Evolutionary conservation across 2,113 vertebrate species (phyloP).

Genomic region (Sturnus vulgaris): DNA sequence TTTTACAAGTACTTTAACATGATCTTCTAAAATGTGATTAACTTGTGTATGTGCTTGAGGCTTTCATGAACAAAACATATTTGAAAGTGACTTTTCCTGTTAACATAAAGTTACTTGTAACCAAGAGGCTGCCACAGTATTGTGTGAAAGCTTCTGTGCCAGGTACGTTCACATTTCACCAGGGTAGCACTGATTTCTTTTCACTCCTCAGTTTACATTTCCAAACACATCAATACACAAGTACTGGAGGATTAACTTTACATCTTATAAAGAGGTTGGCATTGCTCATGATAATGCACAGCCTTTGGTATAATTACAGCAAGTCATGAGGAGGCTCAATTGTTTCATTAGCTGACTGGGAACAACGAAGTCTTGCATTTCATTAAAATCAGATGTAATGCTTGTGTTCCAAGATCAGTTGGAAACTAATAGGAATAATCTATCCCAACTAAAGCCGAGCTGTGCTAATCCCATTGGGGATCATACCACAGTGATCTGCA

Average conservation of each 20-base stretch:
- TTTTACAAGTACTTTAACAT: constrained; percentile 53
- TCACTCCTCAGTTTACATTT: constrained; percentile 16
- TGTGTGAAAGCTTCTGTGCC: neutral
- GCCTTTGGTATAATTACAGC: constrained; percentile 65
- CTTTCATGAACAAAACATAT: constrained; percentile 48
- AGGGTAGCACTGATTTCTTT: neutral
- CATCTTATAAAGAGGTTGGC: constrained; percentile 56
- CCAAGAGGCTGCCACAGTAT: constrained; percentile 13
- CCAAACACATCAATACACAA: neutral
- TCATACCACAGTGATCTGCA: neutral
- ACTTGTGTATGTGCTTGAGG: constrained; percentile 49
- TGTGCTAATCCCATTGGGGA: constrained; percentile 46
- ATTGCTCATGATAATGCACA: constrained; percentile 63
- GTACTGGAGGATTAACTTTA: constrained; percentile 40
- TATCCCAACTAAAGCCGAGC: constrained; percentile 53
- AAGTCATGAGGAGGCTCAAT: constrained; percentile 74
- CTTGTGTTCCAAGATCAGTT: constrained; percentile 74
- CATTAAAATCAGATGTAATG: constrained; percentile 81
- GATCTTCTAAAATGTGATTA: constrained; percentile 44
- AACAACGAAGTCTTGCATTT: constrained; percentile 74
- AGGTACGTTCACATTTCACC: constrained; percentile 8
- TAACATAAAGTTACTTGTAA: constrained; percentile 62
- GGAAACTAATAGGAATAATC: constrained; percentile 75
- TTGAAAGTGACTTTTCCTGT: constrained; percentile 69
- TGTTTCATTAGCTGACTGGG: constrained; percentile 73